Evolutionary conservation across 2,797 vertebrate species (phyloP), one percentile per base, ranked within the genome.

Genomic region (Knipowitschia caucasica): DNA sequence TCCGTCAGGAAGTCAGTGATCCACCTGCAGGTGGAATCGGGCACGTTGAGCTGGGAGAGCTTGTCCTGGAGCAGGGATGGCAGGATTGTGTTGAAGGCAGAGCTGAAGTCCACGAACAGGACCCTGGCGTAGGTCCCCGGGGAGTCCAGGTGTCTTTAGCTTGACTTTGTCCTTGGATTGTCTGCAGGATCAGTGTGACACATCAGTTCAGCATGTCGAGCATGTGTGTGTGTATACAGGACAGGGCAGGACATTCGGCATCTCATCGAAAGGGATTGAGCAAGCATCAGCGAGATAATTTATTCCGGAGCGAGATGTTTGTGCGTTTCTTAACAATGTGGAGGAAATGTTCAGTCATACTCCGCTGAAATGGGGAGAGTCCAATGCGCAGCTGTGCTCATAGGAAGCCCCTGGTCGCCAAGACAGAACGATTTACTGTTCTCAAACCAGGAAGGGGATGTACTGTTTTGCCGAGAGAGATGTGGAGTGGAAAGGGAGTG

Each of bases 261-360:
- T 45, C 7, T 12, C 36, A 31, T 50, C 17, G 47, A 57, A 67
- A 56, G 5, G 10, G 14, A 34, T 10, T 15, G 34, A 44, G 29
- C 20, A 38, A 58, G 27, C 17, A 29, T 51, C 53, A 1, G 4
- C 14, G 26, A 29, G 26, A 39, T 40, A 36, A 24, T 26, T 52
- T 46, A 42, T 54, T 47, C 30, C 26, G 3, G 5, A 25, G 45
- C 38, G 49, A 42, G 17, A 1, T 52, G 38, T 20, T 44, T 58
- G 59, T 18, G 50, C 0, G 26, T 40, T 44, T 56, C 52, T 39
- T 56, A 58, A 68, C 62, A 34, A 53, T 24, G 42, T 63, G 60
- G 61, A 78, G 64, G 69, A 79, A 82, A 84, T 74, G 72, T 77
- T 68, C 71, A 75, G 77, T 81, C 75, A 74, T 74, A 62, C 68